Base-by-base conservation (phyloP, 2,888 invertebrate genomes). In the Halictus quadricinctus region DNA sequence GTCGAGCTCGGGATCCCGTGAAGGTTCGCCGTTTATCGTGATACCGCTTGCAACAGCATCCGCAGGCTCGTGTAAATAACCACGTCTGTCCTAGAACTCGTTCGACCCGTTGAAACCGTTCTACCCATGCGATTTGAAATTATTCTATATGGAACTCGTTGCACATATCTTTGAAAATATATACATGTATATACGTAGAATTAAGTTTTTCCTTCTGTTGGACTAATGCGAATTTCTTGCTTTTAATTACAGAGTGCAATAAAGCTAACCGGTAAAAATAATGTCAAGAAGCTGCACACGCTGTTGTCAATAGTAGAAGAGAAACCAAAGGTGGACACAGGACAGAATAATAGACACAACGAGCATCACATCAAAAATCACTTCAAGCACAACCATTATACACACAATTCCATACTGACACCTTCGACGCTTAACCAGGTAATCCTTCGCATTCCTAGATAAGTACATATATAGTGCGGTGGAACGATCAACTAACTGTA, bases 281-380 rank as follows among this genome's bases (percentile, higher is more conserved):
- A 96, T 94, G 95, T 95, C 92, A 96, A 96, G 93, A 95, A 96
- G 83, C 94, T 96, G 86, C 94, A 96, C 89, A 95, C 95, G 90
- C 93, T 95, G 83, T 93, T 95, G 91, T 95, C 95, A 92, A 95
- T 95, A 94, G 95, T 95, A 88, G 96, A 96, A 89, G 95, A 95
- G 84, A 96, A 96, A 93, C 95, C 96, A 92, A 96, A 96, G 94
- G 95, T 96, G 91, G 96, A 96, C 88, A 95, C 95, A 58, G 95
- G 95, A 76, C 96, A 95, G 91, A 95, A 95, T 88, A 95, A 95
- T 93, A 95, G 95, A 83, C 95, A 95, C 91, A 95, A 95, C 89
- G 95, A 94, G 90, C 93, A 94, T 79, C 93, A 94, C 90, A 94
- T 94, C 91, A 94, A 94, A 91, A 94, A 94, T 91, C 94, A 94